phyloP scores from a whole-genome alignment of 1,140 invertebrate species.

The Lamellibrachia luymesi region DNA sequence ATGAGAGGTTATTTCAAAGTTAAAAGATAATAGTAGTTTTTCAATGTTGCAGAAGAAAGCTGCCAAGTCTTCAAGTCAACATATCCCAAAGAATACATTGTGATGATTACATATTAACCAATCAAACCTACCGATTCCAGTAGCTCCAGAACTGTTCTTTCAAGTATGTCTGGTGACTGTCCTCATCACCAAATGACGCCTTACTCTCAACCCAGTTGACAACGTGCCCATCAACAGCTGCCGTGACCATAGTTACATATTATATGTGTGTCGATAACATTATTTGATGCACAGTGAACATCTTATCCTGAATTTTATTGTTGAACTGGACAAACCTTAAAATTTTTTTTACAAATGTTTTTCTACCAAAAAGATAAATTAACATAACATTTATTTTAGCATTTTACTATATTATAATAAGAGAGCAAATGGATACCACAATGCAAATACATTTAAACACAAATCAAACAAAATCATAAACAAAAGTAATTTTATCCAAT shows the following conservation, averaged over 20 bases:
- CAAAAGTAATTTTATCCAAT: neutral
- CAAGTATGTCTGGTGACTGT: slow-evolving; percentile 79
- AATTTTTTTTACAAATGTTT: neutral
- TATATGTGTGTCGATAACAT: neutral
- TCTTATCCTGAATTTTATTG: slow-evolving; percentile 7
- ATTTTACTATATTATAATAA: neutral
- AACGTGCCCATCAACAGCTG: slow-evolving; percentile 77
- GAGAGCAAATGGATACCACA: too few species aligned
- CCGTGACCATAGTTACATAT: neutral
- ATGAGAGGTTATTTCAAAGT: neutral
- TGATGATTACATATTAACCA: neutral
- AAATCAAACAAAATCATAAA: neutral
- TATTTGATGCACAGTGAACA: neutral
- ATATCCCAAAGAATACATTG: neutral
- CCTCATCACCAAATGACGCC: slow-evolving; percentile 84
- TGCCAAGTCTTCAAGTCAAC: neutral
- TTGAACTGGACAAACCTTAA: neutral
- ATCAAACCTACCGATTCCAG: slow-evolving; percentile 74
- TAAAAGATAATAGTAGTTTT: neutral
- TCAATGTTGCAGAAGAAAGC: too few species aligned
- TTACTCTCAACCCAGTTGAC: slow-evolving; percentile 97
- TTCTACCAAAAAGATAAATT: neutral
- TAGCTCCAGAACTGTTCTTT: slow-evolving; percentile 86
- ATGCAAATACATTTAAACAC: neutral
- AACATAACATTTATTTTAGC: neutral